These are phyloP conservation scores for Larimichthys polyactis DNA, from an alignment of 2,113 vertebrate genomes.

Conservation along the genomic window DNA sequence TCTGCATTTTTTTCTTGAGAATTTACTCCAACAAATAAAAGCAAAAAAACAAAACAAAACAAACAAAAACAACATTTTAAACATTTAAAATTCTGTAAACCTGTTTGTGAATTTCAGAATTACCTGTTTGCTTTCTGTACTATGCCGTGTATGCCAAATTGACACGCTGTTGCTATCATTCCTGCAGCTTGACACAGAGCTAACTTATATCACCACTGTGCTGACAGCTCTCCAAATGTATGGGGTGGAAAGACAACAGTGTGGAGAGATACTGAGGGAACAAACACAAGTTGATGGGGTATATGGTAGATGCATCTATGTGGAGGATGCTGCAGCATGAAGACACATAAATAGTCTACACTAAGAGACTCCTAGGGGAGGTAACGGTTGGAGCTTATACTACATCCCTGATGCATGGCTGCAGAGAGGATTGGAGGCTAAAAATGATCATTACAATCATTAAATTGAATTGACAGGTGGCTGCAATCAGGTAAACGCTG, in stretches of 20 bases:
- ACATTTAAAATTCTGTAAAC: neutral
- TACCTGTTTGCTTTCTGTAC: conserved; percentile 18
- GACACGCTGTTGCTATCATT: conserved; percentile 55
- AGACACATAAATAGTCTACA: conserved; percentile 61
- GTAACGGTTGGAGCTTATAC: conserved; percentile 41
- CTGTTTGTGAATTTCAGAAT: conserved; percentile 32
- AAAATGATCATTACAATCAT: conserved; percentile 78
- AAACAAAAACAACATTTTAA: too few relatives aligned
- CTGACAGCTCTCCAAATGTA: conserved; percentile 66
- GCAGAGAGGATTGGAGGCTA: conserved; percentile 51
- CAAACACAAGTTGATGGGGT: conserved; percentile 45
- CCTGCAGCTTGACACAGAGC: conserved; percentile 45
- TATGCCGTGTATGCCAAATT: conserved; percentile 65
- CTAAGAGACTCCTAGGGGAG: conserved; percentile 54
- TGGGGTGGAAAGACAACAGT: conserved; percentile 28
- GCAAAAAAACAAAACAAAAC: neutral
- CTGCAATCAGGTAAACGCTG: conserved; percentile 66
- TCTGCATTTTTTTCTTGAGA: neutral
- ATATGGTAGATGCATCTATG: conserved; percentile 57
- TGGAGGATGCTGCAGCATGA: conserved; percentile 44
- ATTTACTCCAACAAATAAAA: conserved; percentile 27
- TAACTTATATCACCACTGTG: conserved; percentile 64
- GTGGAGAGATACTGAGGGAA: conserved; percentile 31
- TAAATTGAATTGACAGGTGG: conserved; percentile 75
- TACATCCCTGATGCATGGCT: conserved; percentile 38